Conservation (phyloP, 2,797 vertebrate genomes). For the Artibeus lituratus region DNA sequence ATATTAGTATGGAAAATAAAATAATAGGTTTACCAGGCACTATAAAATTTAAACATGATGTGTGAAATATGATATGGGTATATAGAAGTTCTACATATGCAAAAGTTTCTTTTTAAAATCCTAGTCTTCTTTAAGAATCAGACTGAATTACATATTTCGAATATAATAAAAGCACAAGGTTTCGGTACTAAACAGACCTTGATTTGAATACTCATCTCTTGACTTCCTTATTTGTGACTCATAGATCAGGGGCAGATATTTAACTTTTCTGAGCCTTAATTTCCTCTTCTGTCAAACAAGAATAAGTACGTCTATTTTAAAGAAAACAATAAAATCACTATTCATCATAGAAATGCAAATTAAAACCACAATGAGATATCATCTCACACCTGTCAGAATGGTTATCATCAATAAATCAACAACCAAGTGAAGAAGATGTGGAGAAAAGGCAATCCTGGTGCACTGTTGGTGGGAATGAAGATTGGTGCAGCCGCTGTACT, state of each 20-base stretch:
- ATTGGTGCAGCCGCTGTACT: neutral
- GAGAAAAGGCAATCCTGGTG: neutral
- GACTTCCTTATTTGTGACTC: neutral
- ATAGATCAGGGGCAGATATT: neutral
- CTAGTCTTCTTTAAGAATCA: constrained; percentile 25
- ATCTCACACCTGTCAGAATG: neutral
- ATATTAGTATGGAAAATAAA: neutral
- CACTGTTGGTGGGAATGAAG: neutral
- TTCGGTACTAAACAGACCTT: neutral
- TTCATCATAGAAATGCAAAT: neutral
- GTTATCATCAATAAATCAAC: neutral
- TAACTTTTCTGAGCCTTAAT: neutral
- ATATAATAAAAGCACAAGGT: neutral
- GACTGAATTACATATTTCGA: neutral
- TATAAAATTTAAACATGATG: neutral
- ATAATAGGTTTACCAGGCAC: neutral
- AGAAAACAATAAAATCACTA: neutral
- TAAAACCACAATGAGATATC: neutral
- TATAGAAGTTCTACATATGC: neutral
- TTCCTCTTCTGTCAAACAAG: constrained; percentile 26
- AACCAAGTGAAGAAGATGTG: neutral
- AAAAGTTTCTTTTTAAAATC: neutral
- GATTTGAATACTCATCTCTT: neutral
- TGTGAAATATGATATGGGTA: neutral
- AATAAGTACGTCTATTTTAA: neutral